Evolutionary conservation across 1,140 invertebrate genomes (phyloP), one percentile per base, ranked within the genome.

Genomic region (Tetragonula clypearis): DNA sequence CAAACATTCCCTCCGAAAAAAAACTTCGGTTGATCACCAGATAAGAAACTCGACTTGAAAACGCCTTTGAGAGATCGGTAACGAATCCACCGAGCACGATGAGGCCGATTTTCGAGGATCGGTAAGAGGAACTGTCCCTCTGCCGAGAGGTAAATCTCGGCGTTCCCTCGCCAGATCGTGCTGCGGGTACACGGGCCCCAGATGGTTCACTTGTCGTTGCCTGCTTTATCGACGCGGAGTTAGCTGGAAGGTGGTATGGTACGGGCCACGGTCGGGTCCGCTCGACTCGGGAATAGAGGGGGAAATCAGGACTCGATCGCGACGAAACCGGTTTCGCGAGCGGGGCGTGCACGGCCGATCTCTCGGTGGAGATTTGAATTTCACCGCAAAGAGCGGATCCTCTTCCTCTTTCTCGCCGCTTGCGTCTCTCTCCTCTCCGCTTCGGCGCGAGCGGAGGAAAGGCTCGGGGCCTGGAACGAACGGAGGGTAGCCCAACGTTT

Each of bases 201-300:
- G 55, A 11, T 49, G 15, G 6, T 11, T 65, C 68, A 14, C 8
- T 41, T 9, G 21, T 60, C 53, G 71, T 19, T 86, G 72, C 78
- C 92, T 93, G 66, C 84, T n/a, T 93, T 93, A 93, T 90, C 92
- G 91, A 82, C 91, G 1, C 56, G 15, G 62, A 90, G 89, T 90
- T 90, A 90, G 72, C 77, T 17, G 62, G 72, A 86, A 90, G 26
- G 11, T 62, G 79, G 75, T 58, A 53, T 87, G 56, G 49, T 26
- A 58, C 8, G n/a, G 73, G 30, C 77, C 55, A 65, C 56, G 56
- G 26, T 1, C 26, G 66, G 21, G 6, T 23, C 35, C 78, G 3
- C 58, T 72, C 55, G 6, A 35, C 41, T 49, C 41, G 41, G 8
- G 6, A 49, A 8, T 6, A 49, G 41, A 49, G 41, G 41, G 41